Conservation (phyloP, 2,113 vertebrate genomes). For the Notothenia rossii region DNA sequence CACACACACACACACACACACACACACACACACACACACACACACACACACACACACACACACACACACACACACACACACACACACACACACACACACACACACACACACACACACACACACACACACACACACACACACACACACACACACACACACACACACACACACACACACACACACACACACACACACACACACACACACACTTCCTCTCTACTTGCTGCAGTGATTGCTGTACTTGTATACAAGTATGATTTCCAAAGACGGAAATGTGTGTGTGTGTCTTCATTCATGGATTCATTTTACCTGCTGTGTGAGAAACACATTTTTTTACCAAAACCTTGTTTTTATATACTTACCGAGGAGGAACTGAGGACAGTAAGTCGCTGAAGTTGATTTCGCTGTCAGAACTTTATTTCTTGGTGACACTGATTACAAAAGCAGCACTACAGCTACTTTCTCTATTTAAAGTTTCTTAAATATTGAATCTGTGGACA, state of each 20-base stretch:
- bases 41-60: too few species aligned
- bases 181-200: too few species aligned
- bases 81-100: too few species aligned
- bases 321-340: slow-evolving; percentile 20
- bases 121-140: too few species aligned
- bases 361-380: slow-evolving; percentile 35
- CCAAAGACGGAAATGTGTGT: neutral
- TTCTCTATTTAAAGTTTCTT: neutral
- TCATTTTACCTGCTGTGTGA: slow-evolving; percentile 31
- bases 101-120: too few species aligned
- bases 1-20: too few species aligned
- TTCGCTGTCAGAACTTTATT: slow-evolving; percentile 36
- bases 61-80: too few species aligned
- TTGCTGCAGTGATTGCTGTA: too few species aligned
- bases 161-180: too few species aligned
- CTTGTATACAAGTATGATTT: neutral
- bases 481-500: slow-evolving; percentile 27
- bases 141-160: too few species aligned
- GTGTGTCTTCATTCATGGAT: slow-evolving; percentile 51
- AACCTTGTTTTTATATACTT: slow-evolving; percentile 34
- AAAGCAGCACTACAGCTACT: slow-evolving; percentile 25
- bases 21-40: too few species aligned
- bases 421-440: slow-evolving; percentile 6
- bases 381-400: slow-evolving; percentile 9
- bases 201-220: too few species aligned